A percentile compares a stretch with the other conserved stretches of the same genome.
These are phyloP conservation scores for Antheraea assamensis DNA, from an alignment of 2,888 invertebrate genomes.

Conservation along the genomic window DNA sequence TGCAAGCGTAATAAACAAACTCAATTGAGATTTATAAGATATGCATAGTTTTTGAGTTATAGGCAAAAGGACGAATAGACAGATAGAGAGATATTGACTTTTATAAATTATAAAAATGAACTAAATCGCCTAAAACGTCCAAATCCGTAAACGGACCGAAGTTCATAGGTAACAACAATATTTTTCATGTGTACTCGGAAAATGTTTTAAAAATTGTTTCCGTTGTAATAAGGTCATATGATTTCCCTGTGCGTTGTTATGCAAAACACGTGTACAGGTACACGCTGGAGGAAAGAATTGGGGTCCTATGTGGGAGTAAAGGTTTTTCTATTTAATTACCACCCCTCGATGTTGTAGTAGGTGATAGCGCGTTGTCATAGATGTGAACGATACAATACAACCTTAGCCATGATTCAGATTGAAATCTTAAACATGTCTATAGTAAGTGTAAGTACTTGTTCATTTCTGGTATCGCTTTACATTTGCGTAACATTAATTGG, in stretches of 20 bases:
- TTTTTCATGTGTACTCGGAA: neutral
- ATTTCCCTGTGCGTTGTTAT: slow-evolving; percentile 32
- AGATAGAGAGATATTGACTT: too few species aligned
- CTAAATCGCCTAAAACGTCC: too few species aligned
- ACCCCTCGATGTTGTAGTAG: slow-evolving; percentile 38
- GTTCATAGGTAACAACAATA: too few species aligned
- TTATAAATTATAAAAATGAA: too few species aligned
- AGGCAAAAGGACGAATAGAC: too few species aligned
- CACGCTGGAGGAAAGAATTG: slow-evolving; percentile 28
- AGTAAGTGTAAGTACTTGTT: too few species aligned
- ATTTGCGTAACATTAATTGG: too few species aligned
- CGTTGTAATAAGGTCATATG: slow-evolving; percentile 20
- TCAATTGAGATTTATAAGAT: too few species aligned
- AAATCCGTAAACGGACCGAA: too few species aligned
- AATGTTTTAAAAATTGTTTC: slow-evolving; percentile 2
- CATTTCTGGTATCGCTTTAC: too few species aligned
- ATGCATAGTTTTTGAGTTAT: too few species aligned
- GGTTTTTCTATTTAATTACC: slow-evolving; percentile 49
- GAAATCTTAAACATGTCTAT: neutral
- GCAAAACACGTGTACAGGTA: slow-evolving; percentile 39
- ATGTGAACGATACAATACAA: neutral
- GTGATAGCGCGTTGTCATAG: slow-evolving; percentile 35
- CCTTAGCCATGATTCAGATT: neutral
- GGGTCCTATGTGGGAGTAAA: slow-evolving; percentile 26
- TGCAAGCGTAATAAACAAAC: too few species aligned